Conservation (phyloP, 1,140 invertebrate genomes). For the Eupeodes corollae region DNA sequence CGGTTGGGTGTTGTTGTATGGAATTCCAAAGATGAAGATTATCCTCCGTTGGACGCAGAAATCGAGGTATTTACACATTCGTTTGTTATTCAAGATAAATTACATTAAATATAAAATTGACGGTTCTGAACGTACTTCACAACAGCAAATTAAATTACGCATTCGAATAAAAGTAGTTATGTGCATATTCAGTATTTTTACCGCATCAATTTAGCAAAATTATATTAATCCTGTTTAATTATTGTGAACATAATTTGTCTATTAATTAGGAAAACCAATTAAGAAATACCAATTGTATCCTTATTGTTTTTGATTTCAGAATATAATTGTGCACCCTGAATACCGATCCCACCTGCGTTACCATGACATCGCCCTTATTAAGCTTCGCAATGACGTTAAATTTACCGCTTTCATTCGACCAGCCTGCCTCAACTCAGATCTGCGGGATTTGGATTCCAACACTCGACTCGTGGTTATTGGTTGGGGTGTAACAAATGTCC, state of each 20-base stretch:
- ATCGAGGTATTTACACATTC: conserved; percentile 3
- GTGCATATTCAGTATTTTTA: too few species aligned
- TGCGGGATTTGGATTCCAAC: conserved; percentile 11
- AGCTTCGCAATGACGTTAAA: conserved; percentile 12
- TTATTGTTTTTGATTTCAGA: not conserved
- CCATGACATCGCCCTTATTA: conserved; percentile 26
- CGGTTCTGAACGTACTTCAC: not conserved
- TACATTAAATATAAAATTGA: too few species aligned
- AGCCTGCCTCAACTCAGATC: conserved; percentile 20
- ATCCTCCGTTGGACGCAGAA: not conserved
- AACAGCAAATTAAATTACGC: too few species aligned
- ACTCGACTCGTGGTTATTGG: conserved; percentile 19
- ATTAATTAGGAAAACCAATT: too few species aligned
- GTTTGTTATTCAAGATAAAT: not conserved
- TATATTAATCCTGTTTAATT: too few species aligned
- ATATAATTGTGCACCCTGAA: conserved; percentile 19
- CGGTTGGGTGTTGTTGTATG: conserved; percentile 20
- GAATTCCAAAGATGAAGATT: conserved; percentile 8
- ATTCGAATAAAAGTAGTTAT: too few species aligned
- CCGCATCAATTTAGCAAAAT: too few species aligned
- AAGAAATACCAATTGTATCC: too few species aligned
- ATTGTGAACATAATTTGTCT: too few species aligned
- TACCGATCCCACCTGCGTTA: conserved; percentile 15
- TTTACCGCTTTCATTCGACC: conserved; percentile 11
- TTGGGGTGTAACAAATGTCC: conserved; percentile 23